These are phyloP conservation scores for Onychorhynchus coronatus DNA, from an alignment of 2,113 vertebrate species.

Conservation along the genomic window DNA sequence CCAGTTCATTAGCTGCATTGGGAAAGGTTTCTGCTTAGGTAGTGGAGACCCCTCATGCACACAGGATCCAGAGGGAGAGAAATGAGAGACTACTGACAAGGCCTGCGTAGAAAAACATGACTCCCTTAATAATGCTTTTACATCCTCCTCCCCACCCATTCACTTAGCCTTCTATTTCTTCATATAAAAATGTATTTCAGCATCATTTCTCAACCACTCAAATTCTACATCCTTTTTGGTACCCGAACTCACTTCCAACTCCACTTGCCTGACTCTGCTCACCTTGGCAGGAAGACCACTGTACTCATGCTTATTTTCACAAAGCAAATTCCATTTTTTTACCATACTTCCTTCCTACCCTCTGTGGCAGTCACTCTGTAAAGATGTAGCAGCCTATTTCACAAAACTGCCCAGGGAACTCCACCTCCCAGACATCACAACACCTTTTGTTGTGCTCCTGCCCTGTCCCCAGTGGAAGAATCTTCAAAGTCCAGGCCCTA, in stretches of 20 bases:
- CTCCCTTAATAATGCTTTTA: not conserved
- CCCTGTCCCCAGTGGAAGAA: not conserved
- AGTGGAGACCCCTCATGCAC: not conserved
- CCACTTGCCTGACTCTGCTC: not conserved
- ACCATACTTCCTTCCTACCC: not conserved
- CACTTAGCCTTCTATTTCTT: not conserved
- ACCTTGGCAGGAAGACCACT: not conserved
- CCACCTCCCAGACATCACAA: rapidly evolving
- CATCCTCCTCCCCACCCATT: not conserved
- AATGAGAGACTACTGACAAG: not conserved
- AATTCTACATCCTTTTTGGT: not conserved
- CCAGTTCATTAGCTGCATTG: not conserved
- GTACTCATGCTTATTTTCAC: not conserved
- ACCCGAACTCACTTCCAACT: not conserved
- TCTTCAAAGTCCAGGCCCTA: not conserved
- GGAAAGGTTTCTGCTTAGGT: not conserved
- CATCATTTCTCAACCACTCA: not conserved
- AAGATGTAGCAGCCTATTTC: not conserved
- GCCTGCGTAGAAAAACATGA: not conserved
- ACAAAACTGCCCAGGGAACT: not conserved
- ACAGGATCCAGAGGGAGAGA: not conserved
- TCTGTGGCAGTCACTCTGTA: not conserved
- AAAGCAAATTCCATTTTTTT: not conserved
- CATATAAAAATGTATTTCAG: not conserved
- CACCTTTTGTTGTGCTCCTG: not conserved